Percentiles rank a stretch among this genome's conserved stretches.
Conservation (phyloP, 2,888 invertebrate genomes). For the Drepanosiphum platanoidis region DNA sequence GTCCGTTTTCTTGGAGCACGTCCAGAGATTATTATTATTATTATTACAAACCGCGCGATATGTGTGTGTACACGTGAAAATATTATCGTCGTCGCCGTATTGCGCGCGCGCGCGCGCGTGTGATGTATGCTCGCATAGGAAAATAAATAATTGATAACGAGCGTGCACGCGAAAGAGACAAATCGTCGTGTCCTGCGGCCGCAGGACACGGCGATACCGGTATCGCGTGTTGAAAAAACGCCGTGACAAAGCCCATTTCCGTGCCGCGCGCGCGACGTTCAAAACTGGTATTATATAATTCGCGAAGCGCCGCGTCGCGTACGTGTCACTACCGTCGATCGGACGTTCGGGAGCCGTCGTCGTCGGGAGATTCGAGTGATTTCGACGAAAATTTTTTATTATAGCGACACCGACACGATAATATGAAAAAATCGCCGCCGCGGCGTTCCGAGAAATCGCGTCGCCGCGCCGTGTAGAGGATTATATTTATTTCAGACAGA, state of each 20-base stretch:
- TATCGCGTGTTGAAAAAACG: not conserved
- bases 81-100: not conserved
- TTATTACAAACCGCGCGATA: too few relatives aligned
- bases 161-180: not conserved
- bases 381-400: too few relatives aligned
- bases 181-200: not conserved
- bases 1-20: slow-evolving; percentile 16
- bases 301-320: not conserved
- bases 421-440: too few relatives aligned
- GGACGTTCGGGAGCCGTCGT: not conserved
- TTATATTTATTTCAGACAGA: too few relatives aligned
- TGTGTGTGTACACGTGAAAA: too few relatives aligned
- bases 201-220: not conserved
- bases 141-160: not conserved
- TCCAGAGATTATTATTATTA: slow-evolving; percentile 25
- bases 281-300: not conserved
- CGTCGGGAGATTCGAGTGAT: too few relatives aligned
- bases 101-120: not conserved
- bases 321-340: not conserved
- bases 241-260: not conserved
- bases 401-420: too few relatives aligned
- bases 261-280: not conserved
- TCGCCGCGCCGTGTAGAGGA: too few relatives aligned
- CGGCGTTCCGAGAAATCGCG: too few relatives aligned
- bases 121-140: not conserved